Conservation (phyloP, 2,113 vertebrate genomes). For the Lepus europaeus region DNA sequence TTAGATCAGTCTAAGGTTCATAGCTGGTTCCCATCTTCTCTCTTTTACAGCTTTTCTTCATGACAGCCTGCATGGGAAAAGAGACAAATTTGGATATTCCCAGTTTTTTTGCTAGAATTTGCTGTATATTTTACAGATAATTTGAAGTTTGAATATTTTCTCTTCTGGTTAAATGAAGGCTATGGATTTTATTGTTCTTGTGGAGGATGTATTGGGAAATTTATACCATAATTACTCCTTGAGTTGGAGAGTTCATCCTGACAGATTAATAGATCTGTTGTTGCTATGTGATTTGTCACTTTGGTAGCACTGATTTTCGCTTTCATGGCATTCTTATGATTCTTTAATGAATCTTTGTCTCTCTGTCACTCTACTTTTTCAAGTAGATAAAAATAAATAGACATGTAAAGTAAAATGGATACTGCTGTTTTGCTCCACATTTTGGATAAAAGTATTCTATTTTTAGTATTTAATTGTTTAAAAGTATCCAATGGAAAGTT, state of each 20-base stretch:
- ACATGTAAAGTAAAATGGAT: neutral
- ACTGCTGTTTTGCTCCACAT: neutral
- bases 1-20: neutral
- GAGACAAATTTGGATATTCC: neutral
- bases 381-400: too few species aligned
- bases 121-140: neutral
- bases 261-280: neutral
- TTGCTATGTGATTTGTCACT: neutral
- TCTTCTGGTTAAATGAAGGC: neutral
- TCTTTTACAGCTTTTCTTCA: constrained; percentile 45
- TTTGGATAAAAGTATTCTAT: neutral
- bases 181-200: constrained; percentile 4
- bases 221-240: neutral
- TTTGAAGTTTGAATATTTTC: constrained; percentile 47
- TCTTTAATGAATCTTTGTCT: neutral
- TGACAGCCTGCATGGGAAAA: neutral
- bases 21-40: neutral
- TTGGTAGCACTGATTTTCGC: neutral
- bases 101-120: neutral
- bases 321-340: constrained; percentile 33
- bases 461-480: neutral
- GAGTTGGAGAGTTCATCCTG: neutral
- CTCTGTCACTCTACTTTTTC: too few species aligned
- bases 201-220: neutral
- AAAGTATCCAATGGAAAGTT: constrained; percentile 4